These are phyloP conservation scores for Apostichopus californicus DNA, from an alignment of 35 echinoderm and acorn worm genomes.

Conservation along the genomic window DNA sequence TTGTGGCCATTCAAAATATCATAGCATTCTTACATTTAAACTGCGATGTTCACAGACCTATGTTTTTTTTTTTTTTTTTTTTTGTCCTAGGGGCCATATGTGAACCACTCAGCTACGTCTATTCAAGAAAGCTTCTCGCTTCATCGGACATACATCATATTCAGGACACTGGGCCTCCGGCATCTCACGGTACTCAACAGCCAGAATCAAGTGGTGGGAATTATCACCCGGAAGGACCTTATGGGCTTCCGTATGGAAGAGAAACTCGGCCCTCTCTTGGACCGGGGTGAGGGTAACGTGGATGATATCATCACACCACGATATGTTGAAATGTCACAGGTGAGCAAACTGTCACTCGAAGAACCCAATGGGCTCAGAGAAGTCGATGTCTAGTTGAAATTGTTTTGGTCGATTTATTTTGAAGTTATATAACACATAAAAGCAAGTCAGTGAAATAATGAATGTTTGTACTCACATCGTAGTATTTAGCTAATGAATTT, in stretches of 20 bases:
- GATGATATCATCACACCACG: constrained; percentile 54
- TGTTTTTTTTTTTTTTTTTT: neutral
- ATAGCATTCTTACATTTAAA: too few relatives aligned
- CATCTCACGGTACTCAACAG: constrained; percentile 93
- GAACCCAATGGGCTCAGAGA: neutral
- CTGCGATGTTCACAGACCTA: too few relatives aligned
- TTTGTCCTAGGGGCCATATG: constrained; percentile 73
- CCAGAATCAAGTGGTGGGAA: constrained; percentile 84
- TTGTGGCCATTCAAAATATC: too few relatives aligned
- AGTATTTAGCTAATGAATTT: too few relatives aligned
- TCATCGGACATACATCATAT: constrained; percentile 98
- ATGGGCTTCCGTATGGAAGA: constrained; percentile 97
- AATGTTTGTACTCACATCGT: too few relatives aligned
- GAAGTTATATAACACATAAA: too few relatives aligned
- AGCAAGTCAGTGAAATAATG: too few relatives aligned
- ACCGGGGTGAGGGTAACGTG: constrained; percentile 34
- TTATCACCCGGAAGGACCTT: constrained; percentile 94
- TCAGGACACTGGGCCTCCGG: constrained; percentile 84
- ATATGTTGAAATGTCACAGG: constrained; percentile 54
- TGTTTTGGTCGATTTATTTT: too few relatives aligned
- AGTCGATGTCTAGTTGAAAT: neutral
- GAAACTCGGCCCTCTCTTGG: constrained; percentile 68
- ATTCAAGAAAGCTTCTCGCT: constrained; percentile 90
- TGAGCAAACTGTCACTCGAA: constrained; percentile 2
- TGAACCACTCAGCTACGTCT: constrained; percentile 87